Evolutionary conservation across 2,888 invertebrate genomes (phyloP).

Genomic region (Leptinotarsa rubiginosa): DNA sequence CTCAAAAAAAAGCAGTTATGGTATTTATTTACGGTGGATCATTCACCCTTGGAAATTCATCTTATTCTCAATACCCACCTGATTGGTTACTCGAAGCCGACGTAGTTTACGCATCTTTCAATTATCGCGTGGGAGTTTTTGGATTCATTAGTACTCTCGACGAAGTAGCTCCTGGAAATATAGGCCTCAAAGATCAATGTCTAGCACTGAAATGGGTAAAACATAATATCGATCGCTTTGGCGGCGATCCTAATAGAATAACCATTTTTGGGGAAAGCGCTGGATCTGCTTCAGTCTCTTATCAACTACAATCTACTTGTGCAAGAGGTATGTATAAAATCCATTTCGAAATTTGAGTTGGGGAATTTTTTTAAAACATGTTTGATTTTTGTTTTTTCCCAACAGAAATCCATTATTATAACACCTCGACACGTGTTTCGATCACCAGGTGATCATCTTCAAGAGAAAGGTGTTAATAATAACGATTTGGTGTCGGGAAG

Average conservation of each 20-base stretch:
- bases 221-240: constrained; percentile 48
- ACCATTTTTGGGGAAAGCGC: constrained; percentile 54
- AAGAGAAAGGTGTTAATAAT: too few species aligned
- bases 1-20: constrained; percentile 43
- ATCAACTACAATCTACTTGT: constrained; percentile 46
- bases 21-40: constrained; percentile 53
- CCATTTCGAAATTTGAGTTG: too few species aligned
- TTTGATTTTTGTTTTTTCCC: too few species aligned
- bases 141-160: constrained; percentile 52
- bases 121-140: constrained; percentile 50
- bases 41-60: constrained; percentile 45
- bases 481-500: too few species aligned
- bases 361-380: too few species aligned
- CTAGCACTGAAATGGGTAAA: constrained; percentile 52
- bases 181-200: constrained; percentile 52
- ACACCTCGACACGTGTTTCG: too few species aligned
- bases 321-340: constrained; percentile 42
- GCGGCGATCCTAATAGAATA: constrained; percentile 50
- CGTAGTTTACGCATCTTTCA: constrained; percentile 49
- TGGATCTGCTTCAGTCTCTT: constrained; percentile 50
- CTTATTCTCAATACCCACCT: constrained; percentile 41
- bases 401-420: too few species aligned
- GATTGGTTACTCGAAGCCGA: constrained; percentile 49
- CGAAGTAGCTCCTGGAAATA: constrained; percentile 49
- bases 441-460: too few species aligned